These are phyloP conservation scores for Ochotona princeps DNA, from an alignment of 2,113 vertebrate species.

Conservation along the genomic window DNA sequence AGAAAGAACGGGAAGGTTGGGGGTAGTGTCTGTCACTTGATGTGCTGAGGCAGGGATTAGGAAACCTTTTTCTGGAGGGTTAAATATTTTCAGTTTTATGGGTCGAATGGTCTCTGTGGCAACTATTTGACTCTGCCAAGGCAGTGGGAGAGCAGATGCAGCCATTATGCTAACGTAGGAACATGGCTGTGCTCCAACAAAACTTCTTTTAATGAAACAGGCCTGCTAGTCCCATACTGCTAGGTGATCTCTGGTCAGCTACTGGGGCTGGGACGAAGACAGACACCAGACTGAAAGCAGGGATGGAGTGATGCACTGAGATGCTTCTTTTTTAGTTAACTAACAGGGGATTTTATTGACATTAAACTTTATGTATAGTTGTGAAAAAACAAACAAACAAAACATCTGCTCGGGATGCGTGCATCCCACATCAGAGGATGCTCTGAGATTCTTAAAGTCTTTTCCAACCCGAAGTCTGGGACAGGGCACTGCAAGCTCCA, in stretches of 20 bases:
- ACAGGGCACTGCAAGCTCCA: neutral
- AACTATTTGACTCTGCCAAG: neutral
- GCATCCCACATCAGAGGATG: too few relatives aligned
- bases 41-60: neutral
- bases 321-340: too few relatives aligned
- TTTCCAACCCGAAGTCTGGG: neutral
- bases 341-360: too few relatives aligned
- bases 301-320: neutral
- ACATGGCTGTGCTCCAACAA: neutral
- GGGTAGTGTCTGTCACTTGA: neutral
- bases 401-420: too few relatives aligned
- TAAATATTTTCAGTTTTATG: neutral
- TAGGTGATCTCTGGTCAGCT: neutral
- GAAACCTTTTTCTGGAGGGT: neutral
- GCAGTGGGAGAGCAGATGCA: neutral
- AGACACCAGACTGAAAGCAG: neutral
- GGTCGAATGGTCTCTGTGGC: neutral
- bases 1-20: neutral
- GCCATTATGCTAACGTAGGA: neutral
- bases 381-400: too few relatives aligned
- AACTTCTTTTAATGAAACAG: neutral
- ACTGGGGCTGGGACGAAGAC: fast-evolving
- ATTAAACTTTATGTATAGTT: too few relatives aligned
- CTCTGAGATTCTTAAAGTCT: neutral
- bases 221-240: neutral